Evolutionary conservation across 2,797 vertebrate species (phyloP), one percentile per base, ranked within the genome.

Genomic region (Coilia nasus): DNA sequence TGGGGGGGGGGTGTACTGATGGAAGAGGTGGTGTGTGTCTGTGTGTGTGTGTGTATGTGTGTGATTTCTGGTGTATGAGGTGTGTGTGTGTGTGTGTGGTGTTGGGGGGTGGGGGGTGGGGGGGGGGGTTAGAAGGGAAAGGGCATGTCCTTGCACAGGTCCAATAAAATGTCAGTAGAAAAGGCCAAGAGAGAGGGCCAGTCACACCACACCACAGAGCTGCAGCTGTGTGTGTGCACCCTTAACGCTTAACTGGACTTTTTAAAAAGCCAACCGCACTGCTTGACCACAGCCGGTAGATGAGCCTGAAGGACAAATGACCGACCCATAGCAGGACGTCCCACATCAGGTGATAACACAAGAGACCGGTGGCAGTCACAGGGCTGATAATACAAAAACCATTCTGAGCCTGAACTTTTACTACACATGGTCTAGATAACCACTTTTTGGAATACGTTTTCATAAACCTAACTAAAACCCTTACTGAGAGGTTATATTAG

Each of bases 161-260:
- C 91, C 91, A 88, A 90, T 91, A 95, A 95, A 95, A 96, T 95
- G 96, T 96, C 96, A 96, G 86, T 1, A 85, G 86, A 87, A 94
- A 94, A 94, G 93, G 94, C 95, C 95, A 94, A 86, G 92, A 91
- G 93, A 94, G 28, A 31, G 23, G 64, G 64, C 90, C 81, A 91
- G 89, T 88, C 89, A 89, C 89, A 91, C 35, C 35, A 41, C 35
- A 60, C 35, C 35, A 41, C 35, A 60, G 57, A 60, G 57, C 19
- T 54, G 50, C 50, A 9, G 7, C 9, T 54, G 50, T 54, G 50
- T 54, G 67, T 35, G 28, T 35, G 28, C 14, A 17, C 67, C 67
- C 67, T 75, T 41, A 75, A 35, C 31, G 67, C 67, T 75, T 35
- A 75, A 12, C 67, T 75, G 31, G 14, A 35, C 67, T 17, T 17